Percentiles rank a stretch among this genome's conserved stretches.
Evolutionary conservation across 2,113 vertebrate species (phyloP).

Genomic region (Vulpes lagopus): DNA sequence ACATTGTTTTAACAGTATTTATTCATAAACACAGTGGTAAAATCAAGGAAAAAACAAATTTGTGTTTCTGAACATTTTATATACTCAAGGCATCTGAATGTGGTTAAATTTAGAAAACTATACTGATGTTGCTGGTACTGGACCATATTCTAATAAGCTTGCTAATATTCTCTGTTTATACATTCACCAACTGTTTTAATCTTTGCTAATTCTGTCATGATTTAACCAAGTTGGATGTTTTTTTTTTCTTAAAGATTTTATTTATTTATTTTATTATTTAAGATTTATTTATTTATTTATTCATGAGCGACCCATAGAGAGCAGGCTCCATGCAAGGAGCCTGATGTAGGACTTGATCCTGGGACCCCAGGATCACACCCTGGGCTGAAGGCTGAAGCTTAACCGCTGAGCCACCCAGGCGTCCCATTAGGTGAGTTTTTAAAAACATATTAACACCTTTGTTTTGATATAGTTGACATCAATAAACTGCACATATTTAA

Average conservation of each 20-base stretch:
- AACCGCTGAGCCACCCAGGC: too few relatives aligned
- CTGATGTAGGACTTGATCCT: too few relatives aligned
- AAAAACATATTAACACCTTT: not conserved
- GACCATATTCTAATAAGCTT: not conserved
- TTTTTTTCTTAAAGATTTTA: too few relatives aligned
- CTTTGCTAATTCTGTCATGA: not conserved
- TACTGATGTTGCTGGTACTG: not conserved
- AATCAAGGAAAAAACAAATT: not conserved
- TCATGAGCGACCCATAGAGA: too few relatives aligned
- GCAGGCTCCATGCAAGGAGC: too few relatives aligned
- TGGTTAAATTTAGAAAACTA: conserved; percentile 14
- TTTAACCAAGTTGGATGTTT: not conserved
- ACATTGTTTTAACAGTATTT: not conserved
- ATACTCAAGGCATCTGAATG: not conserved
- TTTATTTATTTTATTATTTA: too few relatives aligned
- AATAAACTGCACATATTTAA: conserved; percentile 19
- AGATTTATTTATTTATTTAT: too few relatives aligned
- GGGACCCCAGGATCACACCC: too few relatives aligned
- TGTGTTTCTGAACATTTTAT: not conserved
- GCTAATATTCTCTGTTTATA: not conserved
- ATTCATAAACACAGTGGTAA: not conserved
- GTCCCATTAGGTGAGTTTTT: not conserved
- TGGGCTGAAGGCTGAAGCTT: too few relatives aligned
- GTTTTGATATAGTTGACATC: not conserved
- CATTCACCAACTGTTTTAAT: not conserved